These are phyloP conservation scores for Cosmia trapezina DNA, from an alignment of 2,888 invertebrate genomes.

Conservation along the genomic window DNA sequence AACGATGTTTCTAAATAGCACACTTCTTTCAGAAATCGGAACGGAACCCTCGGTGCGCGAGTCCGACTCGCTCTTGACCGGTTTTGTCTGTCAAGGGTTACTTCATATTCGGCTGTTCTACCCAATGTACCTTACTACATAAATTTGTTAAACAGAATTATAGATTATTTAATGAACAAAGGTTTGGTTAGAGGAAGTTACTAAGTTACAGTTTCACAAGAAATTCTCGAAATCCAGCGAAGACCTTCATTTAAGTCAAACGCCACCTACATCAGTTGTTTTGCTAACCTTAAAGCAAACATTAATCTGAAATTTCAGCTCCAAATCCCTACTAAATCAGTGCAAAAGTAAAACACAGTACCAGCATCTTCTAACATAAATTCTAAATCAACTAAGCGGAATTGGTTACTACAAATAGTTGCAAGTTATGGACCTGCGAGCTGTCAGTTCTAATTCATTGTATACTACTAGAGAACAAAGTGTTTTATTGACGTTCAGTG, in stretches of 20 bases:
- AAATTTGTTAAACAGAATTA: background rate
- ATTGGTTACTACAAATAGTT: conserved; percentile 60
- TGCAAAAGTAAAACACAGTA: conserved; percentile 44
- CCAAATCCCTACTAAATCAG: conserved; percentile 37
- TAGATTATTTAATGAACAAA: background rate
- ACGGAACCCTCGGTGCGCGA: too few relatives aligned
- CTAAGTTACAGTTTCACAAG: background rate
- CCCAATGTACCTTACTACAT: background rate
- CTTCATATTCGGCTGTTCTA: conserved; percentile 27
- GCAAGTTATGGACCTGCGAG: conserved; percentile 46
- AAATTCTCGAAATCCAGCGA: background rate
- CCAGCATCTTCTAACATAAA: conserved; percentile 55
- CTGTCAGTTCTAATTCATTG: conserved; percentile 60
- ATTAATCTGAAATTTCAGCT: conserved; percentile 12
- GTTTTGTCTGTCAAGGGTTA: conserved; percentile 29
- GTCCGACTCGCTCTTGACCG: too few relatives aligned
- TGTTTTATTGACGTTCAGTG: conserved; percentile 57
- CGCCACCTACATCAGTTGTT: background rate
- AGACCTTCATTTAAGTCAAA: background rate
- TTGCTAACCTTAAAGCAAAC: background rate
- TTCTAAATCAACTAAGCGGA: conserved; percentile 56
- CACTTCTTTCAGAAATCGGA: too few relatives aligned
- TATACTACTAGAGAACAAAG: conserved; percentile 28
- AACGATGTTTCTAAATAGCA: too few relatives aligned
- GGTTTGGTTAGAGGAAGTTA: too few relatives aligned